Evolutionary conservation across 2,113 vertebrate species (phyloP).

Genomic region (Rhegmatorhina hoffmannsi): DNA sequence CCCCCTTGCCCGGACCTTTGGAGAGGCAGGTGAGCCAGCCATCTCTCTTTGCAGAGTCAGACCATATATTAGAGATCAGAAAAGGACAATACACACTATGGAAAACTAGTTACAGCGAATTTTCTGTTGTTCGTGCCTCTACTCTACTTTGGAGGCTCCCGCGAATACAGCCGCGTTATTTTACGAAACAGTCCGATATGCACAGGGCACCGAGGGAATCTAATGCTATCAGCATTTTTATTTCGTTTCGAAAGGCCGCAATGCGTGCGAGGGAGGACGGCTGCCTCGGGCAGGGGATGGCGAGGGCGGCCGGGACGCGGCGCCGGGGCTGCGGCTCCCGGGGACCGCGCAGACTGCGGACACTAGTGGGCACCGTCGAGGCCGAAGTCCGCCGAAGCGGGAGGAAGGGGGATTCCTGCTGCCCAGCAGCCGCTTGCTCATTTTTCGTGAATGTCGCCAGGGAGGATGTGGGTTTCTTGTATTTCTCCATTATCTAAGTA

Average conservation of each 20-base stretch:
- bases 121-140: neutral
- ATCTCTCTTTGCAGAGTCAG: neutral
- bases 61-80: neutral
- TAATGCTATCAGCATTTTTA: neutral
- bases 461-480: slow-evolving; percentile 55
- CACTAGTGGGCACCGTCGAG: neutral
- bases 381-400: neutral
- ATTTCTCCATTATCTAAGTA: slow-evolving; percentile 50
- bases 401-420: neutral
- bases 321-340: too few species aligned
- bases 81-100: neutral
- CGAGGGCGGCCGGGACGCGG: neutral
- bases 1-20: neutral
- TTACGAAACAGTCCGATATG: neutral
- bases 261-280: neutral
- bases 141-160: neutral
- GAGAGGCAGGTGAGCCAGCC: neutral
- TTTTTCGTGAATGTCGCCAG: slow-evolving; percentile 23
- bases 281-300: neutral
- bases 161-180: neutral
- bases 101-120: neutral
- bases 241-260: neutral
- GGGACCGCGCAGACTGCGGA: neutral
- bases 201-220: neutral
- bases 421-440: neutral